Conservation (phyloP, 2,113 vertebrate genomes). For the Engraulis encrasicolus region DNA sequence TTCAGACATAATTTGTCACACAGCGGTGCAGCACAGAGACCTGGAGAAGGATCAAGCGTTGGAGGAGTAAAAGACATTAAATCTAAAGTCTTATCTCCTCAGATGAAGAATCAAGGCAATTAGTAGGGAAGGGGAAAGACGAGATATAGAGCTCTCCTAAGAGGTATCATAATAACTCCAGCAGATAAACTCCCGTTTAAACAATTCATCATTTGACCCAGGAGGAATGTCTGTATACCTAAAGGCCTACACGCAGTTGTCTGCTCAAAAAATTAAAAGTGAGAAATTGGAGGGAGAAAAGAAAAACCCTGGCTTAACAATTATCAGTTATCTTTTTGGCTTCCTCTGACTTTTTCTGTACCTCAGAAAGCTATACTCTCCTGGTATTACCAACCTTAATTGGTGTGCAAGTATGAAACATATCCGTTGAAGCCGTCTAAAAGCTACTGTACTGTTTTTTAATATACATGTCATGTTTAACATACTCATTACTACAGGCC, state of each 20-base stretch:
- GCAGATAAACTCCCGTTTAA: conserved; percentile 15
- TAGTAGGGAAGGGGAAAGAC: conserved; percentile 36
- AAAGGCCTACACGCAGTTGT: background rate
- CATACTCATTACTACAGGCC: no score
- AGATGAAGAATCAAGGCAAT: conserved; percentile 51
- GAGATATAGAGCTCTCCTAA: conserved; percentile 30
- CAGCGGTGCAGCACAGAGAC: conserved; percentile 62
- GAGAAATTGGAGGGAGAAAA: conserved; percentile 44
- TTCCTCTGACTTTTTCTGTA: background rate
- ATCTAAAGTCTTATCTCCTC: conserved; percentile 56
- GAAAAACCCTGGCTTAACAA: conserved; percentile 19
- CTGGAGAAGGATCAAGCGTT: conserved; percentile 57
- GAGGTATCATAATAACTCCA: background rate
- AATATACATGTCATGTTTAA: no score
- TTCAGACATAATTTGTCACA: conserved; percentile 71
- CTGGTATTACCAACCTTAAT: background rate
- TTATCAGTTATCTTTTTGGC: conserved; percentile 1
- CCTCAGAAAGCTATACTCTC: background rate
- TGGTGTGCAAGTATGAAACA: background rate
- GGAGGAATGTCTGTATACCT: conserved; percentile 7
- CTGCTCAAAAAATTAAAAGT: conserved; percentile 27
- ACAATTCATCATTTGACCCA: conserved; percentile 4
- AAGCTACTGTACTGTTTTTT: background rate
- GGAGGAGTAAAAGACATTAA: conserved; percentile 50
- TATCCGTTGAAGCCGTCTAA: background rate